Evolutionary conservation across 2,888 invertebrate species (phyloP).

Genomic region (Andricus quercusramuli): DNA sequence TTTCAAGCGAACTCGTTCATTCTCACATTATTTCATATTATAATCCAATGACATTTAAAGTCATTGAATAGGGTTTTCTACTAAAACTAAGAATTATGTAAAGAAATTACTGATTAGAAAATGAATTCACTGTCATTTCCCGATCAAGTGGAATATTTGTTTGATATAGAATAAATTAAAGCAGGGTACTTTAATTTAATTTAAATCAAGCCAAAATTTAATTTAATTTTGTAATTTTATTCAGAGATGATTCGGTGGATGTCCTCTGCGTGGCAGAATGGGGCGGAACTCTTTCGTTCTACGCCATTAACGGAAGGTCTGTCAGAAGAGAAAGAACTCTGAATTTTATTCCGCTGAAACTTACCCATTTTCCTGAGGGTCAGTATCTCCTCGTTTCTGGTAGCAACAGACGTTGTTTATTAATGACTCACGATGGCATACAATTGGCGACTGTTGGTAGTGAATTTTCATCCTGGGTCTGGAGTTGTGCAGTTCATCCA

Average conservation of each 20-base stretch:
- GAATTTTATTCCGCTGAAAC: constrained; percentile 89
- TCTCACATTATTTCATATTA: background rate
- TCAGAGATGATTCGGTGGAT: constrained; percentile 81
- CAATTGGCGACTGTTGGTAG: constrained; percentile 88
- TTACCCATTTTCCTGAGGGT: constrained; percentile 88
- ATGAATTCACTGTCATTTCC: too few relatives aligned
- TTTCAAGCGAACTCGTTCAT: too few relatives aligned
- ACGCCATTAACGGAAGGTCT: constrained; percentile 91
- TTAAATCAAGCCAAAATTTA: background rate
- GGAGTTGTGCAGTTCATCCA: constrained; percentile 90
- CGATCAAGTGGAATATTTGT: too few relatives aligned
- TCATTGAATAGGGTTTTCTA: too few relatives aligned
- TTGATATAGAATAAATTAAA: too few relatives aligned
- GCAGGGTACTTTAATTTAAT: too few relatives aligned
- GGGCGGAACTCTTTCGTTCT: constrained; percentile 94
- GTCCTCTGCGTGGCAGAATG: constrained; percentile 94
- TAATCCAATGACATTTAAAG: too few relatives aligned
- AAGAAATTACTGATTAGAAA: too few relatives aligned
- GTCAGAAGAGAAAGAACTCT: constrained; percentile 86
- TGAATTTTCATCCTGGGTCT: constrained; percentile 90
- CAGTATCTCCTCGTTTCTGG: constrained; percentile 91
- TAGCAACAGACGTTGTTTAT: constrained; percentile 86
- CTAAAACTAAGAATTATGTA: too few relatives aligned
- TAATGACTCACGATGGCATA: constrained; percentile 92
- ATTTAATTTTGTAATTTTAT: constrained; percentile 52